Conservation (phyloP, 1,140 invertebrate genomes). For the Chironomus striatipennis region DNA sequence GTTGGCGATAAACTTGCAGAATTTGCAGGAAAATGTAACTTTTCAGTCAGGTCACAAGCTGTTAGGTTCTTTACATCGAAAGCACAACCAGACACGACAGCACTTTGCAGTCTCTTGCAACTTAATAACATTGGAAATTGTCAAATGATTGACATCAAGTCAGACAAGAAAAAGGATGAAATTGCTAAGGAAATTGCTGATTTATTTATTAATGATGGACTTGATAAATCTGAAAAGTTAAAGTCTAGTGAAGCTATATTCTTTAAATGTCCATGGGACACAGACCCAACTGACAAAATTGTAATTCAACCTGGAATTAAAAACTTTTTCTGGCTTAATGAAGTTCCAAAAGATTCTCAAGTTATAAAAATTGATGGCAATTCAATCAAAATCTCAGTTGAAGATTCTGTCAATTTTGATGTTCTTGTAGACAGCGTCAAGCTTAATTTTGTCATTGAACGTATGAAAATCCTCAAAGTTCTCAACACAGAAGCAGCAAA, state of each 20-base stretch:
- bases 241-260: background rate
- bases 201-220: background rate
- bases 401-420: background rate
- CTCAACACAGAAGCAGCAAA: background rate
- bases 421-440: background rate
- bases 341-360: background rate
- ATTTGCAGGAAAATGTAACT: background rate
- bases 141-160: background rate
- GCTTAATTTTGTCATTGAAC: background rate
- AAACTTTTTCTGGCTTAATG: background rate
- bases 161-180: background rate
- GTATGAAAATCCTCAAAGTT: background rate
- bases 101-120: background rate
- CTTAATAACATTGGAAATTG: background rate
- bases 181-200: background rate
- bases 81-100: background rate
- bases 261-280: slow-evolving; percentile 4
- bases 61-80: background rate
- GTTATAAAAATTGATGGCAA: background rate
- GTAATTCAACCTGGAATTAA: background rate
- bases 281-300: background rate
- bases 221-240: background rate
- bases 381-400: background rate
- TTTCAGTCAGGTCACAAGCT: slow-evolving; percentile 16
- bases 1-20: background rate